Evolutionary conservation across 2,888 invertebrate genomes (phyloP).

Genomic region (Pheosia gnoma): DNA sequence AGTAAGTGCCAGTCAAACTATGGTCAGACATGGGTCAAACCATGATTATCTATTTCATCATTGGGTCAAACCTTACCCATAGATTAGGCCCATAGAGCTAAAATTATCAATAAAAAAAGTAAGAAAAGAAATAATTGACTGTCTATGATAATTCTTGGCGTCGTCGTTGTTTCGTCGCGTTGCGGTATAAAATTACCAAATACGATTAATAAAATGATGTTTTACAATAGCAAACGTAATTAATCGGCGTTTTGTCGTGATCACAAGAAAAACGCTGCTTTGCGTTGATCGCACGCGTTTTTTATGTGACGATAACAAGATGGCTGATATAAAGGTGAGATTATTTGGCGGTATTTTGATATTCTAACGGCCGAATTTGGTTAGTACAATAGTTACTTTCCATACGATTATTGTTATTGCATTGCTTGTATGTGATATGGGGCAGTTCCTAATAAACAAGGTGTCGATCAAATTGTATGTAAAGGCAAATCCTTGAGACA

Average conservation of each 20-base stretch:
- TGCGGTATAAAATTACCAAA: constrained; percentile 47
- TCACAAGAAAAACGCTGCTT: constrained; percentile 55
- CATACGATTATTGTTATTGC: not conserved
- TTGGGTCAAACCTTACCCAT: too few species aligned
- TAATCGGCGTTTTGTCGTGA: constrained; percentile 54
- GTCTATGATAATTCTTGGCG: constrained; percentile 65
- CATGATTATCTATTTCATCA: too few species aligned
- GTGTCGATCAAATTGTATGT: too few species aligned
- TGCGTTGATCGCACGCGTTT: constrained; percentile 71
- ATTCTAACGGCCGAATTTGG: constrained; percentile 66
- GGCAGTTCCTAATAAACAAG: too few species aligned
- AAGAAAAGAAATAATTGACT: constrained; percentile 25
- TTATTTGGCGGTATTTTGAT: constrained; percentile 80
- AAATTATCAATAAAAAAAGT: too few species aligned
- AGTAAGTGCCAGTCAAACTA: too few species aligned
- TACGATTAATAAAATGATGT: constrained; percentile 60
- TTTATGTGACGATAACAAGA: constrained; percentile 66
- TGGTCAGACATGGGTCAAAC: too few species aligned
- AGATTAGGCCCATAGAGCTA: too few species aligned
- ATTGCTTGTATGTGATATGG: too few species aligned
- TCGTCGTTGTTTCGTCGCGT: constrained; percentile 62
- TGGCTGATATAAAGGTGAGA: constrained; percentile 83
- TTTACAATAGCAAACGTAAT: constrained; percentile 51
- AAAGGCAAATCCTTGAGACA: too few species aligned
- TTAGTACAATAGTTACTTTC: constrained; percentile 28